Evolutionary conservation across 2,797 vertebrate genomes (phyloP).

Genomic region (Phrynocephalus forsythii): DNA sequence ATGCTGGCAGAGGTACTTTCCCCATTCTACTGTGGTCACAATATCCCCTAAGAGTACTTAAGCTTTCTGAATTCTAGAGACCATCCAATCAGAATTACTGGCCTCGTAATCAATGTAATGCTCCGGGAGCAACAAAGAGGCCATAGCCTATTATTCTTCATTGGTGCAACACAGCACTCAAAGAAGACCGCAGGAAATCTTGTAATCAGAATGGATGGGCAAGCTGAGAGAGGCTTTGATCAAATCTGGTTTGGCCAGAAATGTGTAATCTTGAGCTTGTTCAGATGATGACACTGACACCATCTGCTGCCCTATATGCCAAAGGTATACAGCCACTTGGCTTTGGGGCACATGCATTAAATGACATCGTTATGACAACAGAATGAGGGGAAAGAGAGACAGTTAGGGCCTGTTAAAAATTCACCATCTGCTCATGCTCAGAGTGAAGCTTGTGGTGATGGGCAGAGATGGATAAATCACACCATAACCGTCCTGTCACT

Average conservation of each 20-base stretch:
- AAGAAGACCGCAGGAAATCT: slow-evolving; percentile 43
- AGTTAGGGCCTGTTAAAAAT: neutral
- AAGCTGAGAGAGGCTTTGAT: slow-evolving; percentile 31
- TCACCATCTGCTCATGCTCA: slow-evolving; percentile 22
- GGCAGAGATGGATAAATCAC: slow-evolving; percentile 6
- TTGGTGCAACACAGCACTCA: slow-evolving; percentile 24
- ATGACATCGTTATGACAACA: neutral
- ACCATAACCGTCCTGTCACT: neutral
- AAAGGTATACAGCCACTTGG: slow-evolving; percentile 25
- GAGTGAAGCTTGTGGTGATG: slow-evolving; percentile 9
- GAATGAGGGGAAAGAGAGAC: neutral
- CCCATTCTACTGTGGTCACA: slow-evolving; percentile 46
- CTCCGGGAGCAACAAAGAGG: slow-evolving; percentile 53
- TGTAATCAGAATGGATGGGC: slow-evolving; percentile 54
- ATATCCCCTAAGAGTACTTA: slow-evolving; percentile 37
- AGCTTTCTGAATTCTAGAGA: slow-evolving; percentile 41
- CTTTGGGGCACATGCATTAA: slow-evolving; percentile 2
- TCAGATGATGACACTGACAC: slow-evolving; percentile 25
- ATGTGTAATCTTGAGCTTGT: neutral
- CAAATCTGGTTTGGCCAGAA: slow-evolving; percentile 39
- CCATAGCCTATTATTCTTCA: slow-evolving; percentile 49
- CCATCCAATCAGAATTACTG: slow-evolving; percentile 40
- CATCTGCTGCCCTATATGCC: slow-evolving; percentile 25
- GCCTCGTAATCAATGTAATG: slow-evolving; percentile 50
- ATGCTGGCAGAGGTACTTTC: slow-evolving; percentile 26